Conservation (phyloP, 2,888 invertebrate species). For the Muschampia plurimacula region DNA sequence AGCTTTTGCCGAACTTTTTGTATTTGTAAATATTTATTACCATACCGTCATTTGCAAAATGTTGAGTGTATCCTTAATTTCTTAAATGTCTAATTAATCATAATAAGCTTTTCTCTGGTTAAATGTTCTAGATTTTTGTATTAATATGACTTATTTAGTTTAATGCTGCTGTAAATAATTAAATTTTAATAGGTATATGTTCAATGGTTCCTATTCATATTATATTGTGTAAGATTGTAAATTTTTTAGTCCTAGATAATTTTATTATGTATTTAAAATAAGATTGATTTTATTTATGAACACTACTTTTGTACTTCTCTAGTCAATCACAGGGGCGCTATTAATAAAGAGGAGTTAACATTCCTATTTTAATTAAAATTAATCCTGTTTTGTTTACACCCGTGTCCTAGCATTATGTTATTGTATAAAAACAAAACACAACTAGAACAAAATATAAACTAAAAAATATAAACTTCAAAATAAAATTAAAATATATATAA, state of each 20-base stretch:
- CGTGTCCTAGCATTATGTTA: not conserved
- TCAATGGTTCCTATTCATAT: conserved; percentile 34
- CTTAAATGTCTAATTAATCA: too few species aligned
- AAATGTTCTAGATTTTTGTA: too few species aligned
- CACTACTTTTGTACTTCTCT: conserved; percentile 68
- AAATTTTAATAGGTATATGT: conserved; percentile 8
- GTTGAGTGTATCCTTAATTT: too few species aligned
- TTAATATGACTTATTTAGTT: not conserved
- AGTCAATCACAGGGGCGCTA: conserved; percentile 74
- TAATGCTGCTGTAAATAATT: conserved; percentile 17
- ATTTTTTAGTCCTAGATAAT: conserved; percentile 42
- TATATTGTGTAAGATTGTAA: conserved; percentile 21
- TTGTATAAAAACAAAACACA: too few species aligned
- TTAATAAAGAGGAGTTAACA: conserved; percentile 69
- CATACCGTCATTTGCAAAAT: too few species aligned
- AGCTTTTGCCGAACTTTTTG: not conserved
- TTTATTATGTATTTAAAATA: conserved; percentile 44
- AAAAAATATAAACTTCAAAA: too few species aligned
- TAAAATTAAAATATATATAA: too few species aligned
- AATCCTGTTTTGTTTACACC: not conserved
- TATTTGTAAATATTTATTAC: too few species aligned
- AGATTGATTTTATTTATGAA: conserved; percentile 71
- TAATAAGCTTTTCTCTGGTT: too few species aligned
- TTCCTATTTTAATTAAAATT: conserved; percentile 55
- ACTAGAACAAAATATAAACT: too few species aligned